Evolutionary conservation across 2,797 vertebrate species (phyloP).

Genomic region (Thamnophis elegans): DNA sequence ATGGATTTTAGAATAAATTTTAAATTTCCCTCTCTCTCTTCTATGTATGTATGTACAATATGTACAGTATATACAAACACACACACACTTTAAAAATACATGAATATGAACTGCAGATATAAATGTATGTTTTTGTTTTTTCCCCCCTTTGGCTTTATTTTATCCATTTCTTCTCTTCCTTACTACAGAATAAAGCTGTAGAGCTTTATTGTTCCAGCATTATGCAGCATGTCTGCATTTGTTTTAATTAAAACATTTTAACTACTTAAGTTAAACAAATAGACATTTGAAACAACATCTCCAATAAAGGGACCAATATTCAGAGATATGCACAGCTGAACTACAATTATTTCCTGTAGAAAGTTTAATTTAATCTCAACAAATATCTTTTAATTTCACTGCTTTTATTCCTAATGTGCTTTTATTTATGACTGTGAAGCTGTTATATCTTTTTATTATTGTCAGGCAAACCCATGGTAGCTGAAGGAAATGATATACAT

Average conservation of each 20-base stretch:
- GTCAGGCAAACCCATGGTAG: slow-evolving; percentile 12
- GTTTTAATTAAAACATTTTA: slow-evolving; percentile 39
- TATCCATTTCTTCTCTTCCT: slow-evolving; percentile 6
- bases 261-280: slow-evolving; percentile 34
- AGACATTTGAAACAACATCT: slow-evolving; percentile 44
- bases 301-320: slow-evolving; percentile 43
- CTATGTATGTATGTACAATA: no score
- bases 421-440: slow-evolving; percentile 1
- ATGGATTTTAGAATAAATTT: neutral
- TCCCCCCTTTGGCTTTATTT: neutral
- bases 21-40: neutral
- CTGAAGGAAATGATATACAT: slow-evolving; percentile 9
- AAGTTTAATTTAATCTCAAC: slow-evolving; percentile 36
- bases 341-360: slow-evolving; percentile 41
- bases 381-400: slow-evolving; percentile 50
- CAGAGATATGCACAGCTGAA: slow-evolving; percentile 44
- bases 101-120: neutral
- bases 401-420: slow-evolving; percentile 37
- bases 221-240: slow-evolving; percentile 13
- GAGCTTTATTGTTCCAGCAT: slow-evolving; percentile 8
- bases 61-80: neutral
- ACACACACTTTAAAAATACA: neutral
- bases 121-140: neutral
- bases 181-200: slow-evolving; percentile 6
- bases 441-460: slow-evolving; percentile 39